Base-by-base conservation (phyloP, 1,140 invertebrate species). In the Calycopis cecrops region DNA sequence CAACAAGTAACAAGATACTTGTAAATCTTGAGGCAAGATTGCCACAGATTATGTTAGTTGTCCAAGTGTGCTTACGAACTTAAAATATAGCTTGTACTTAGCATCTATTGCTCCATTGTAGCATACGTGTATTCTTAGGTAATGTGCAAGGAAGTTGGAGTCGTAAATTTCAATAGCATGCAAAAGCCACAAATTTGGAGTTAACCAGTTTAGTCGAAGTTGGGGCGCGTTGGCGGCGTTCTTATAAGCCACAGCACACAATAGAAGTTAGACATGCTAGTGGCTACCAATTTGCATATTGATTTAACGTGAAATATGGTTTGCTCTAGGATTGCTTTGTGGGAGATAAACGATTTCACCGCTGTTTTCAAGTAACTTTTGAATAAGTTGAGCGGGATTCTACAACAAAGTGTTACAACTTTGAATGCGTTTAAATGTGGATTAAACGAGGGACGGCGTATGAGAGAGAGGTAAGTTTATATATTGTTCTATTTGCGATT, bases 91-190 rank as follows among this genome's bases (percentile, higher is more conserved):
- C 62, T 64, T 48, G 52, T 48, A 53, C 62, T 58, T 64, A 58
- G 52, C 59, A 38, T 55, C 57, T 61, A 61, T 61, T 64, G 62
- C 35, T 9, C 59, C 55, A 60, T 60, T 63, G 61, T 59, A 65
- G 55, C 53, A 56, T 62, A 71, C 57, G 57, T 65, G 66, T 68
- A 70, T 52, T 70, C 67, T 63, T 68, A 60, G 63, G 64, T 63
- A 75, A 67, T 66, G 63, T 34, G 53, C 68, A 65, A 57, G 63
- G 49, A 83, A 83, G 60, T 83, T 83, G 67, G 60, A 65, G 67
- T 72, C 72, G 77, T 83, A 83, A 85, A 85, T 83, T 82, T 82
- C 76, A 82, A 83, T 85, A 78, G 73, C 70, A 75, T 71, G 72
- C 77, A 74, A 73, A 85, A 71, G 77, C 78, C 76, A 77, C 78